Conservation (phyloP, 2,888 invertebrate species). For the Tuta absoluta region DNA sequence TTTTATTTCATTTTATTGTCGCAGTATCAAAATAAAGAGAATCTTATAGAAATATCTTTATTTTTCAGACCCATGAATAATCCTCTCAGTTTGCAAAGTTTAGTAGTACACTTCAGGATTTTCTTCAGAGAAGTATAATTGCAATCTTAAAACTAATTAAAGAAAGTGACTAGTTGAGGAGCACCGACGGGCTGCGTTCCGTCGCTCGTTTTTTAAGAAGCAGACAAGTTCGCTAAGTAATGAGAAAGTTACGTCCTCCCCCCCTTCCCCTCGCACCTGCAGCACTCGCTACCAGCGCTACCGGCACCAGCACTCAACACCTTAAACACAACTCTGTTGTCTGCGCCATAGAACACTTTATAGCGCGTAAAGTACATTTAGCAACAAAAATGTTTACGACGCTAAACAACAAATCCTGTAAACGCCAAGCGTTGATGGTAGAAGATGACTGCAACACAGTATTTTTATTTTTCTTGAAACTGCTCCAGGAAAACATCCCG, state of each 20-base stretch:
- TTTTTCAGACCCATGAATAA: too few species aligned
- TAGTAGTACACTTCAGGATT: not conserved
- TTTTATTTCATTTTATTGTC: too few species aligned
- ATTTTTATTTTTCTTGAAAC: conserved; percentile 8
- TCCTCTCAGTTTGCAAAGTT: too few species aligned
- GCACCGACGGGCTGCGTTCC: not conserved
- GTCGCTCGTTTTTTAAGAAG: conserved; percentile 8
- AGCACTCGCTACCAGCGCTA: too few species aligned
- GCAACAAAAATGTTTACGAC: conserved; percentile 6
- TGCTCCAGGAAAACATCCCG: not conserved
- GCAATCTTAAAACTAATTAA: conserved; percentile 3
- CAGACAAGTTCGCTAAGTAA: conserved; percentile 10
- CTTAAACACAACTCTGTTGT: not conserved
- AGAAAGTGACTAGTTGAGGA: conserved; percentile 8
- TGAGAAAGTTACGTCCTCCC: conserved; percentile 1
- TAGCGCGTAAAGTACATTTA: not conserved
- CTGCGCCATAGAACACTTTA: not conserved
- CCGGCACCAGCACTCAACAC: not conserved
- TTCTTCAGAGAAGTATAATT: not conserved
- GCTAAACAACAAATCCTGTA: conserved; percentile 1
- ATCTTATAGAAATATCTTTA: too few species aligned
- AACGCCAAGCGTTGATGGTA: not conserved
- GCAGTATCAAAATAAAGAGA: too few species aligned
- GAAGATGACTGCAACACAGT: conserved; percentile 6
- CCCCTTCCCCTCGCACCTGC: too few species aligned